Conservation (phyloP, 2,113 vertebrate genomes). For the Laticauda laticaudata region DNA sequence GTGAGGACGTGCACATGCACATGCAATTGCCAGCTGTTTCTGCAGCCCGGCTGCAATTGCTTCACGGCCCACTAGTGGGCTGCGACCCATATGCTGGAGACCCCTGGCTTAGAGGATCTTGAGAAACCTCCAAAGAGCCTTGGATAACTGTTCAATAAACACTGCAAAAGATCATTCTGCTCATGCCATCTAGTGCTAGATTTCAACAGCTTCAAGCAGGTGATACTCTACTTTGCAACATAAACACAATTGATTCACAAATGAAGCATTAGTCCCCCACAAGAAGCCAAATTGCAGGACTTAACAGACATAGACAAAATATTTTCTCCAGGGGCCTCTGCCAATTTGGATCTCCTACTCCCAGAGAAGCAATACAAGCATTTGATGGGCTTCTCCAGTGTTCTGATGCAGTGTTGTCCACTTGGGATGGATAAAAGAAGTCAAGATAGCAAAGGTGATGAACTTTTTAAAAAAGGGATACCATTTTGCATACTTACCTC, state of each 20-base stretch:
- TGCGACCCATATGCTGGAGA: neutral
- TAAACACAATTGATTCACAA: constrained; percentile 52
- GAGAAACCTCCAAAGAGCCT: neutral
- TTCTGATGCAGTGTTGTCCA: neutral
- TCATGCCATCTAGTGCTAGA: constrained; percentile 56
- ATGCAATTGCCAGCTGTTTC: neutral
- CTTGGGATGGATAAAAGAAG: neutral
- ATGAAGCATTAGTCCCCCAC: constrained; percentile 52
- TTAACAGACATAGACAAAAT: neutral
- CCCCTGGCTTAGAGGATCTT: neutral
- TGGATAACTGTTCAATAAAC: neutral
- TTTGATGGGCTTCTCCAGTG: neutral
- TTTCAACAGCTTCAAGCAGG: constrained; percentile 57
- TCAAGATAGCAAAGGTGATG: neutral
- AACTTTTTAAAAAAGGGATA: neutral
- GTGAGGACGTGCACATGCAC: neutral
- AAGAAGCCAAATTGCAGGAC: constrained; percentile 13
- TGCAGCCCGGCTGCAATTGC: neutral
- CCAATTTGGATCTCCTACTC: neutral
- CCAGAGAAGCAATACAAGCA: neutral
- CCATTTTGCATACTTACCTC: neutral
- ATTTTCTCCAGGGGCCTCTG: neutral
- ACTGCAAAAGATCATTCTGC: constrained; percentile 25
- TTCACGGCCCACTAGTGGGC: neutral
- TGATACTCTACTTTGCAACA: constrained; percentile 55